Conservation (phyloP, 2,113 vertebrate genomes). For the Petromus typicus region DNA sequence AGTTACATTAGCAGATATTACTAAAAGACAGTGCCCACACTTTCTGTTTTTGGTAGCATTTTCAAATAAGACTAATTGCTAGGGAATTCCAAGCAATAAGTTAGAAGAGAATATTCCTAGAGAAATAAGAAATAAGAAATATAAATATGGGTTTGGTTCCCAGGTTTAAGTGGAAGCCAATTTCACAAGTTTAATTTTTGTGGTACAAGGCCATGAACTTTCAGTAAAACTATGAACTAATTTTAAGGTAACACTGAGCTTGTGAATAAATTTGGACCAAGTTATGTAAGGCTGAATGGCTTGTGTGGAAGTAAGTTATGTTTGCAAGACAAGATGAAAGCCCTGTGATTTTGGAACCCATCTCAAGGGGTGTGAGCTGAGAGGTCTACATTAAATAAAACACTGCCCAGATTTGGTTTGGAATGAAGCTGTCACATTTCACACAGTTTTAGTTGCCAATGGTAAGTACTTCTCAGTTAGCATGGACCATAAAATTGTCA, state of each 20-base stretch:
- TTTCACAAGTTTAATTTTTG: constrained; percentile 56
- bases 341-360: neutral
- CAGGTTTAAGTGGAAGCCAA: constrained; percentile 26
- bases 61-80: constrained; percentile 2
- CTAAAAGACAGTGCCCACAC: neutral
- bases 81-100: constrained; percentile 34
- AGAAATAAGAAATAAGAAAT: neutral
- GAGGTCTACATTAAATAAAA: constrained; percentile 45
- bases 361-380: constrained; percentile 1
- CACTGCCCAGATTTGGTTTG: constrained; percentile 12
- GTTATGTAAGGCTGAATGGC: neutral
- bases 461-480: neutral
- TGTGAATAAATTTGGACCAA: constrained; percentile 18
- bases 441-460: constrained; percentile 46
- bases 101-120: constrained; percentile 36
- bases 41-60: neutral
- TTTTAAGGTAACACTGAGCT: constrained; percentile 46
- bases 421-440: constrained; percentile 57
- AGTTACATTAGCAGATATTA: neutral
- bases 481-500: neutral
- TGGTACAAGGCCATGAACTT: constrained; percentile 50
- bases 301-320: constrained; percentile 41
- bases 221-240: constrained; percentile 47
- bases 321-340: constrained; percentile 22
- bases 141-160: neutral